phyloP scores from a whole-genome alignment of 2,113 vertebrate species.

The Sylvietta virens region DNA sequence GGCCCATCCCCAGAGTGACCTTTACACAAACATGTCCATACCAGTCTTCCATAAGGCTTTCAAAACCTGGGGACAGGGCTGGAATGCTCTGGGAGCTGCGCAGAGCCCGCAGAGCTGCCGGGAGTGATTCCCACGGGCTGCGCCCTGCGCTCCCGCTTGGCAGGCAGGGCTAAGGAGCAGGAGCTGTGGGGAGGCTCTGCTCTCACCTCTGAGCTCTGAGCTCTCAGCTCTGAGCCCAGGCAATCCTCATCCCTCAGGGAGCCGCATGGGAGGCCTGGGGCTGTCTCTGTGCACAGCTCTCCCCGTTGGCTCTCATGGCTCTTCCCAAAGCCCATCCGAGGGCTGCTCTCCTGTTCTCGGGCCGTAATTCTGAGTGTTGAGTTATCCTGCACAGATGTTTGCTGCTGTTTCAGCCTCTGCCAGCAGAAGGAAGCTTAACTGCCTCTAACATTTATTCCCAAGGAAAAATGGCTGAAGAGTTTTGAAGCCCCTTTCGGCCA shows the following conservation, averaged over 20 bases:
- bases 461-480: not conserved
- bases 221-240: not conserved
- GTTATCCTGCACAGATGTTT: not conserved
- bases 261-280: not conserved
- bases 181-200: not conserved
- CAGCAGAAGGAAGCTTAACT: not conserved
- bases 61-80: not conserved
- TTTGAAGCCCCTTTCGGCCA: not conserved
- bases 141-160: accelerated
- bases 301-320: not conserved
- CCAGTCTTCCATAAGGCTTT: not conserved
- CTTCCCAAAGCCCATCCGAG: not conserved
- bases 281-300: not conserved
- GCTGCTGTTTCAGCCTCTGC: not conserved
- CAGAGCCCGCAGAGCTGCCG: not conserved
- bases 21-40: not conserved
- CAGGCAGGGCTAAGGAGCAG: not conserved
- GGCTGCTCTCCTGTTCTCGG: not conserved
- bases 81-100: not conserved
- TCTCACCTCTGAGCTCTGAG: too few relatives aligned
- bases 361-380: not conserved
- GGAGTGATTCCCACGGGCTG: not conserved
- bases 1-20: not conserved
- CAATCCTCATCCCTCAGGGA: not conserved
- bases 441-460: not conserved